Evolutionary conservation across 92 coral and sea anemone genomes (phyloP), one percentile per base, ranked within the genome.

Genomic region (Umimayanthus kanabou): DNA sequence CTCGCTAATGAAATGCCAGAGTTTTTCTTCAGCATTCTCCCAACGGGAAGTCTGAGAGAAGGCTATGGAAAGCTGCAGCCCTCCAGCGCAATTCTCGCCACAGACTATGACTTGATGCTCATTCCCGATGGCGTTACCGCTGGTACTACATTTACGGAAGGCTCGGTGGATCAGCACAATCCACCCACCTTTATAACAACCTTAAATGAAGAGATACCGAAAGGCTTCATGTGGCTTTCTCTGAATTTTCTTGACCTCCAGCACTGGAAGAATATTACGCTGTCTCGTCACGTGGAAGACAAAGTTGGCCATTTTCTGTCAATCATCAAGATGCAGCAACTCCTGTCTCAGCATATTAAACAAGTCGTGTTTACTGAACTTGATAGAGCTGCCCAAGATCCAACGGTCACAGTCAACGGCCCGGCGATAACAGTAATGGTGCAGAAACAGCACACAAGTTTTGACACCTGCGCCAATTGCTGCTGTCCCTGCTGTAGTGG

Each of bases 101-200:
- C 89, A 65, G 89, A 86, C 33, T 86, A 86, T 14, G 89, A 86
- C 78, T 53, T 86, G 89, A 86, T 86, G 89, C 82, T 86, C 25
- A 25, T 86, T 29, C 89, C 89, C 25, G 89, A 86, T 20, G 89
- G 89, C 14, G 58, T 86, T 33, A 77, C 81, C 14, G 89, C 81
- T 61, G 84, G 75, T 23, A 74, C 72, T 2, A 67, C 15, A 73
- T 22, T 4, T 28, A 11, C n/a, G 0, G 2, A 3, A 26, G 79
- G 64, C 15, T 16, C 30, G 49, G 53, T 18, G 16, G n/a, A n/a
- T 9, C 49, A 47, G 10, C 50, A 18, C 2, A 43, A n/a, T 4
- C 49, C 74, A 9, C 73, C 86, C 2, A 72, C 88, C 0, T 85
- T 85, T 49, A 70, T 71, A 6, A 85, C 80, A 23, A 75, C 81